These are phyloP conservation scores for Limnephilus auricula DNA, from an alignment of 2,888 invertebrate genomes.

Conservation along the genomic window DNA sequence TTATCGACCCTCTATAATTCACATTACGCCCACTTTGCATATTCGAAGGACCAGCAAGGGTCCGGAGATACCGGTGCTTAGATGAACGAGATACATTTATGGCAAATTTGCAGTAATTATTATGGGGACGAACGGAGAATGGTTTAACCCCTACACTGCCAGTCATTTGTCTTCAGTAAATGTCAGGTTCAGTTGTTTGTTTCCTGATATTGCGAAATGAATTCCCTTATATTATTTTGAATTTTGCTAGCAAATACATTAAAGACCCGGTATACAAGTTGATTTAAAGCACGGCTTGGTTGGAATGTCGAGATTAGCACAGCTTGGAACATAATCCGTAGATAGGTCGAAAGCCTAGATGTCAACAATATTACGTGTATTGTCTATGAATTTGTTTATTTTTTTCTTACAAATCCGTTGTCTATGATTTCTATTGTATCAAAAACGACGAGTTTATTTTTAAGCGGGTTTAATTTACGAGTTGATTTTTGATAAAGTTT, in stretches of 20 bases:
- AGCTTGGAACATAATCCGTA: too few species aligned
- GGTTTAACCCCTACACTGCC: background rate
- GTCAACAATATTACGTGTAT: too few species aligned
- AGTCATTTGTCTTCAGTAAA: background rate
- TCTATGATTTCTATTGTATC: too few species aligned
- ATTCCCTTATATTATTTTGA: background rate
- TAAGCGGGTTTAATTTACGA: too few species aligned
- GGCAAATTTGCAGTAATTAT: constrained; percentile 20
- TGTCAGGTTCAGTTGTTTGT: background rate
- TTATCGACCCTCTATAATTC: constrained; percentile 2
- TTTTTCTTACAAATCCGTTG: too few species aligned
- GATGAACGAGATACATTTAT: constrained; percentile 8
- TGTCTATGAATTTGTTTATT: too few species aligned
- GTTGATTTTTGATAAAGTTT: too few species aligned
- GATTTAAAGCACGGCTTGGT: too few species aligned
- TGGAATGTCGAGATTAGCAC: too few species aligned
- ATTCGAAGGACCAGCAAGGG: background rate
- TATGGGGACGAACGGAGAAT: background rate
- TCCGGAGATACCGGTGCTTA: background rate
- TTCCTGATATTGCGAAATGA: background rate
- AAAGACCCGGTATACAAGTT: too few species aligned
- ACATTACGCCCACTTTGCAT: constrained; percentile 13
- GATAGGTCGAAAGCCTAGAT: too few species aligned
- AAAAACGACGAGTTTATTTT: too few species aligned
- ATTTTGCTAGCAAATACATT: background rate